Evolutionary conservation across 2,888 invertebrate species (phyloP).

Genomic region (Rhagonycha lutea): DNA sequence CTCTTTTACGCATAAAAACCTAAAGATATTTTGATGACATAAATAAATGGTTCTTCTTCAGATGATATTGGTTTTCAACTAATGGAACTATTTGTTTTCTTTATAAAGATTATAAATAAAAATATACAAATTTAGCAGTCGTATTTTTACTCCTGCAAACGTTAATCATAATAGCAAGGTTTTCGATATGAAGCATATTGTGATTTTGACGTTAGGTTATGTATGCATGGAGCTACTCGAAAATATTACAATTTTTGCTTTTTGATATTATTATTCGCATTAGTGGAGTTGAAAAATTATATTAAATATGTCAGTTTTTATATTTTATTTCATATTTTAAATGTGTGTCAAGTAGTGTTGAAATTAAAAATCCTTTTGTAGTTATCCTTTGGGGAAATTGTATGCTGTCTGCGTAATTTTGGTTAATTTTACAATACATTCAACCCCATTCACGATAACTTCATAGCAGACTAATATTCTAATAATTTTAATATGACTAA

Average conservation of each 20-base stretch:
- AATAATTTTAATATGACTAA: not conserved
- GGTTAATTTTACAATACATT: not conserved
- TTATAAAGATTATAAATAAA: not conserved
- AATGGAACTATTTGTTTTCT: not conserved
- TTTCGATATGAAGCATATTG: not conserved
- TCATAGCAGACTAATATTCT: not conserved
- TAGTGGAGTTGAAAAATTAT: no score
- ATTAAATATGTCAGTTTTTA: no score
- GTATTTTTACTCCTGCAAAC: not conserved
- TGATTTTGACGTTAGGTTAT: not conserved
- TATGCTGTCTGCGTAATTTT: no score
- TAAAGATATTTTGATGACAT: constrained; percentile 4
- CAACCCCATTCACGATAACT: not conserved
- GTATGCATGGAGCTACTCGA: not conserved
- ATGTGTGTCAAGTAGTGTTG: no score
- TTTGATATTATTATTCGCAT: not conserved
- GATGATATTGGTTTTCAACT: not conserved
- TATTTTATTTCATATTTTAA: no score
- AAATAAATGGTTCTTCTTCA: constrained; percentile 2
- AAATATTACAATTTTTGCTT: not conserved
- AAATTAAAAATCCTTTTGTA: no score
- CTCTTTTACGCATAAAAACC: constrained; percentile 2
- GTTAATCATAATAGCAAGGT: not conserved
- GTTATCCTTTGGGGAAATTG: no score
- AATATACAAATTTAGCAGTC: not conserved